These are phyloP conservation scores for Orchestes rusci DNA, from an alignment of 2,888 invertebrate genomes.

Conservation along the genomic window DNA sequence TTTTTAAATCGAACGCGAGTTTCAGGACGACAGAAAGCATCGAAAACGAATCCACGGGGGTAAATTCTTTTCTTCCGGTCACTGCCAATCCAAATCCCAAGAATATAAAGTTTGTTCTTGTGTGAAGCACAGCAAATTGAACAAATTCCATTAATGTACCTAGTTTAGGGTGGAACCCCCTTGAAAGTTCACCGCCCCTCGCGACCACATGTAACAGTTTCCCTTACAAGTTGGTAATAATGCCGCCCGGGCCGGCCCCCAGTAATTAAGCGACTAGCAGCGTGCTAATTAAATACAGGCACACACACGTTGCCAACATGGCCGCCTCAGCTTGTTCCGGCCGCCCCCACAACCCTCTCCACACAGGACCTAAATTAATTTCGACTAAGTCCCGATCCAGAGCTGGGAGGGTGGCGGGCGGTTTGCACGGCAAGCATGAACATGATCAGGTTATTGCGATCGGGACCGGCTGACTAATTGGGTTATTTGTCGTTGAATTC, in stretches of 20 bases:
- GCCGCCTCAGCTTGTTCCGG: constrained; percentile 16
- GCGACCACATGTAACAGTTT: constrained; percentile 40
- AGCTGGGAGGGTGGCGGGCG: constrained; percentile 12
- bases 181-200: too few species aligned
- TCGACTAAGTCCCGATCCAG: constrained; percentile 39
- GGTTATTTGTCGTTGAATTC: constrained; percentile 11
- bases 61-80: too few species aligned
- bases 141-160: too few species aligned
- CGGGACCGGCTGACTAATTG: constrained; percentile 9
- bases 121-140: too few species aligned
- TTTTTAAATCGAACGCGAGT: too few species aligned
- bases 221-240: constrained; percentile 33
- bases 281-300: constrained; percentile 43
- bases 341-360: constrained; percentile 13
- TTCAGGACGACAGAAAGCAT: too few species aligned
- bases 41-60: too few species aligned
- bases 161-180: too few species aligned
- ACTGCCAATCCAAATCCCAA: too few species aligned
- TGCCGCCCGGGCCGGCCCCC: constrained; percentile 39
- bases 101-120: too few species aligned
- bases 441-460: constrained; percentile 8
- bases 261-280: constrained; percentile 39
- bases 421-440: constrained; percentile 13
- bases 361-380: constrained; percentile 42
- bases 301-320: constrained; percentile 34